Percentiles rank a stretch among this genome's conserved stretches.
phyloP scores from a whole-genome alignment of 2,888 invertebrate species.

The Invenusta paracnida region DNA sequence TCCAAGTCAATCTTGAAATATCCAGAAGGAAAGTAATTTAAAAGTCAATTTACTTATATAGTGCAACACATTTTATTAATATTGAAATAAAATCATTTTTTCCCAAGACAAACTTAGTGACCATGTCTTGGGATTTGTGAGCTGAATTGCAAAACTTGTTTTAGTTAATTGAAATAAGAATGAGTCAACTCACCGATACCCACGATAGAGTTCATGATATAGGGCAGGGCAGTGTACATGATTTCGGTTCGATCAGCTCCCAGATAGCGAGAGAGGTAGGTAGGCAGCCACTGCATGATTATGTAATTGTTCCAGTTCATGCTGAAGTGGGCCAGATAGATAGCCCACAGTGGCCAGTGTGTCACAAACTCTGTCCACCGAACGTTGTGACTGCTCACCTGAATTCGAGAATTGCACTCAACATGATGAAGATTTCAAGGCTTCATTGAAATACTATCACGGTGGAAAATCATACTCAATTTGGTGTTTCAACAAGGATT shows the following conservation, averaged over 20 bases:
- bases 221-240: conserved; percentile 72
- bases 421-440: not conserved
- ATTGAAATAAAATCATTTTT: too few species aligned
- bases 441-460: too few species aligned
- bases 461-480: too few species aligned
- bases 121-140: too few species aligned
- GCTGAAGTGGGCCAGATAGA: conserved; percentile 72
- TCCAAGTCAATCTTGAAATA: too few species aligned
- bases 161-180: too few species aligned
- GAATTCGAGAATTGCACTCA: conserved; percentile 45
- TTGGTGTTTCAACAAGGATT: too few species aligned
- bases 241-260: conserved; percentile 69
- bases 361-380: conserved; percentile 68
- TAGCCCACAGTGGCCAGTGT: conserved; percentile 71
- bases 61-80: too few species aligned
- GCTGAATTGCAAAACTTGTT: too few species aligned
- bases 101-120: too few species aligned
- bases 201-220: conserved; percentile 70
- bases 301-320: conserved; percentile 78
- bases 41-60: too few species aligned
- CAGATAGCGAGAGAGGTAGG: conserved; percentile 68
- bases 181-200: conserved; percentile 66
- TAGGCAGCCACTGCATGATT: conserved; percentile 75
- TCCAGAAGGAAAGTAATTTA: too few species aligned
- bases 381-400: conserved; percentile 65